phyloP scores from a whole-genome alignment of 2,113 vertebrate genomes.

The Jacana jacana region DNA sequence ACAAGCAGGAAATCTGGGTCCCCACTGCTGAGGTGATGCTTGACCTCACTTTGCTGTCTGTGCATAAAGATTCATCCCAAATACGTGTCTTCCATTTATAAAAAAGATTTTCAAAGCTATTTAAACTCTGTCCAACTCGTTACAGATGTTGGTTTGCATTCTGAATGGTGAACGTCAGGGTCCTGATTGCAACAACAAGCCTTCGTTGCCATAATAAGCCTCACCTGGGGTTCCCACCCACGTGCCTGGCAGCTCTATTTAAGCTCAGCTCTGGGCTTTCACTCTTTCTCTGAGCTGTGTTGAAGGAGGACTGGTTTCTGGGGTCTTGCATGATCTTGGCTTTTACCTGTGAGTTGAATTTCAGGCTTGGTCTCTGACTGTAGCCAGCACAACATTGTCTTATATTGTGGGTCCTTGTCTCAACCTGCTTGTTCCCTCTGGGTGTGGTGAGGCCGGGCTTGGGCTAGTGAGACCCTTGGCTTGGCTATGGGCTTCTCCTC shows the following conservation, averaged over 20 bases:
- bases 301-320: not conserved
- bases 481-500: not conserved
- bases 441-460: not conserved
- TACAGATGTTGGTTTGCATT: not conserved
- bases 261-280: not conserved
- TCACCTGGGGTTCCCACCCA: not conserved
- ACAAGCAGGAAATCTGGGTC: not conserved
- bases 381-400: rapidly evolving
- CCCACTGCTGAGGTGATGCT: not conserved
- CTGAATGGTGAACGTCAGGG: not conserved
- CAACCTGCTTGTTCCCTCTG: not conserved
- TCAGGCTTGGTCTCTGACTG: not conserved
- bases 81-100: not conserved
- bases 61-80: not conserved
- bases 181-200: not conserved
- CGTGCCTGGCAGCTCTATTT: not conserved
- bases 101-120: not conserved
- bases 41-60: not conserved
- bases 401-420: not conserved
- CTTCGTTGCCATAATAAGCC: not conserved
- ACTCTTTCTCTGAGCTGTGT: rapidly evolving
- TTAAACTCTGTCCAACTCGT: not conserved
- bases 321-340: rapidly evolving
- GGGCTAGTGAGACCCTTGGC: not conserved
- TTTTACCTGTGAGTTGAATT: not conserved